Percentiles rank a stretch among this genome's conserved stretches.
These are phyloP conservation scores for Andricus curvator DNA, from an alignment of 2,888 invertebrate species.

Conservation along the genomic window DNA sequence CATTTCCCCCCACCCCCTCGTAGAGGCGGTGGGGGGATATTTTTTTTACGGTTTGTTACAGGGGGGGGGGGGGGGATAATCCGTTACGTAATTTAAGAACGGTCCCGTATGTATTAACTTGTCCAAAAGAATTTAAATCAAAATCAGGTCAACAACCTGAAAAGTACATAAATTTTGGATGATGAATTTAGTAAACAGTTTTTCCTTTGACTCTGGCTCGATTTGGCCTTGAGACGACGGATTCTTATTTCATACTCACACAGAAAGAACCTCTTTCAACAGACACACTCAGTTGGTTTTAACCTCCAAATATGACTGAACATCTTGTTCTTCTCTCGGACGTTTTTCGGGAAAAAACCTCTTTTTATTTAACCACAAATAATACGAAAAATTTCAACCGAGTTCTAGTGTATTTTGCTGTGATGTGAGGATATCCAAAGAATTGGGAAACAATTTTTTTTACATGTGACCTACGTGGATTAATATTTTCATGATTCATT, in stretches of 20 bases:
- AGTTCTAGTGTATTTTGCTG: no score
- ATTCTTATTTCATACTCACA: background rate
- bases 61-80: no score
- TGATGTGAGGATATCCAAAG: background rate
- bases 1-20: no score
- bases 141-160: constrained; percentile 3
- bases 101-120: background rate
- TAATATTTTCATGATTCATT: background rate
- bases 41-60: no score
- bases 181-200: constrained; percentile 9
- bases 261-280: background rate
- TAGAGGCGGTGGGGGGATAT: no score
- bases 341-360: background rate
- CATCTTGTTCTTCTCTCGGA: background rate
- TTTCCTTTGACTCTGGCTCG: constrained; percentile 8
- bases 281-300: constrained; percentile 4
- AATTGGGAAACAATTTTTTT: background rate
- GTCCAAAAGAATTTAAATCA: background rate
- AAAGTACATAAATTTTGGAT: constrained; percentile 6
- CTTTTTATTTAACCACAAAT: background rate
- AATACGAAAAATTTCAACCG: background rate
- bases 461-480: background rate
- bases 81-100: no score
- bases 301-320: constrained; percentile 20
- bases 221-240: constrained; percentile 25